Evolutionary conservation across 2,888 invertebrate genomes (phyloP), one percentile per base, ranked within the genome.

Genomic region (Troides aeacus): DNA sequence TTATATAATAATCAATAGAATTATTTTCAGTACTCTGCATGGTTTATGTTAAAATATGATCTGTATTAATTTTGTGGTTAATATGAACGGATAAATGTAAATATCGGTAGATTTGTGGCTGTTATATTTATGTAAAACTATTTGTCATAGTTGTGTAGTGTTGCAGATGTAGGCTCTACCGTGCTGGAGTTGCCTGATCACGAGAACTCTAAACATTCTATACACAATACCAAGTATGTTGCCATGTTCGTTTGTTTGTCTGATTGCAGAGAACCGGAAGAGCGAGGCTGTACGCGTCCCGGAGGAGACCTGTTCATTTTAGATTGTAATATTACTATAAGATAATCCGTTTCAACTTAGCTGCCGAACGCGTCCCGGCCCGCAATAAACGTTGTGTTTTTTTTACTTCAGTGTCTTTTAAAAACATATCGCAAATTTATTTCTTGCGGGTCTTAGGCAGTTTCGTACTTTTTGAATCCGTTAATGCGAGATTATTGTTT

Each of bases 241-340:
- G 92, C 92, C 91, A 92, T 90, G 90, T 90, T 79, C 77, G 83
- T 89, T 84, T 90, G 86, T 91, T 91, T 90, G 84, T 90, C 84
- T 92, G 89, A 83, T 92, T 92, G 76, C 92, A 92, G 92, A 89
- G 79, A 66, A 23, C 71, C 71, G 77, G 78, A 78, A 81, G 77
- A 77, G 77, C 80, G 77, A 76, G 77, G 74, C 79, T 77, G 80
- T 78, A 79, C 76, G 78, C 78, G 78, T 78, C 79, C 80, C 80
- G 80, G 83, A 83, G 84, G 81, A 81, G 81, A 80, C 83, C 76
- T 76, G 78, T 79, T 75, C 78, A 75, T 79, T 84, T 75, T 90
- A 90, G 86, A 85, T 82, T 79, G 74, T 88, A 86, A 83, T 75
- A 73, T 76, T 80, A 81, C 74, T 76, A 74, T 82, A 87, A 84